A percentile compares a stretch with the other conserved stretches of the same genome.
phyloP scores from a whole-genome alignment of 1,140 invertebrate genomes.

The Thalassaphorura encarpata region DNA sequence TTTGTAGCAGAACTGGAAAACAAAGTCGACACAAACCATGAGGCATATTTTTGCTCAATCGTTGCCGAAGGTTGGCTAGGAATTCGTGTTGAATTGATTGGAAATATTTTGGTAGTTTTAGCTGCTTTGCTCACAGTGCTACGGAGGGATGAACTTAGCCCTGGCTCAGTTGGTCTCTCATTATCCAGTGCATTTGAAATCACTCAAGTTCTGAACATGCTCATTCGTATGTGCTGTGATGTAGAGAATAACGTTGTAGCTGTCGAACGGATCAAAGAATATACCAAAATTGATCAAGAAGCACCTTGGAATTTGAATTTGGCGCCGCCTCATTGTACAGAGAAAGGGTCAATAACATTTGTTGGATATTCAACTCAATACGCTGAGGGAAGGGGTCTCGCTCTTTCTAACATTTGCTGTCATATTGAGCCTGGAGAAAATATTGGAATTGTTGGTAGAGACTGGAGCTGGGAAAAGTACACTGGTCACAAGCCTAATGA shows the following conservation, averaged over 20 bases:
- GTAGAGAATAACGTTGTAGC: background rate
- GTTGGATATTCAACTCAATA: too few species aligned
- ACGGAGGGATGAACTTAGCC: background rate
- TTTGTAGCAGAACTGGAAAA: constrained; percentile 44
- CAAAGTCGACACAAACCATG: constrained; percentile 45
- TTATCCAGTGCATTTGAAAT: background rate
- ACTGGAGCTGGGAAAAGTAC: too few species aligned
- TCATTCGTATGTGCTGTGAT: too few species aligned
- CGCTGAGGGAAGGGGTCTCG: too few species aligned
- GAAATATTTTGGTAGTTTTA: background rate
- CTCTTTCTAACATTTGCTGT: too few species aligned
- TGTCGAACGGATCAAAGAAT: background rate
- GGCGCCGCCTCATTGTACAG: too few species aligned
- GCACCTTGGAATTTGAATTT: too few species aligned
- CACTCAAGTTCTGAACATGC: background rate
- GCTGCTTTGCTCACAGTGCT: background rate
- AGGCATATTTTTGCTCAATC: constrained; percentile 40
- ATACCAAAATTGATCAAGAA: background rate
- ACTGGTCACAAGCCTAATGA: too few species aligned
- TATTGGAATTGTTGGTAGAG: too few species aligned
- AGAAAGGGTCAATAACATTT: too few species aligned
- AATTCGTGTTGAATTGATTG: background rate
- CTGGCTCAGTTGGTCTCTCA: background rate
- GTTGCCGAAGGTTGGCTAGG: constrained; percentile 36
- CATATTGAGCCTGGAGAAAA: too few species aligned